A percentile compares a stretch with the other conserved stretches of the same genome.
These are phyloP conservation scores for Aurelia coerulea DNA, from an alignment of 30 jellyfish, hydroid and myxozoan genomes.

Conservation along the genomic window DNA sequence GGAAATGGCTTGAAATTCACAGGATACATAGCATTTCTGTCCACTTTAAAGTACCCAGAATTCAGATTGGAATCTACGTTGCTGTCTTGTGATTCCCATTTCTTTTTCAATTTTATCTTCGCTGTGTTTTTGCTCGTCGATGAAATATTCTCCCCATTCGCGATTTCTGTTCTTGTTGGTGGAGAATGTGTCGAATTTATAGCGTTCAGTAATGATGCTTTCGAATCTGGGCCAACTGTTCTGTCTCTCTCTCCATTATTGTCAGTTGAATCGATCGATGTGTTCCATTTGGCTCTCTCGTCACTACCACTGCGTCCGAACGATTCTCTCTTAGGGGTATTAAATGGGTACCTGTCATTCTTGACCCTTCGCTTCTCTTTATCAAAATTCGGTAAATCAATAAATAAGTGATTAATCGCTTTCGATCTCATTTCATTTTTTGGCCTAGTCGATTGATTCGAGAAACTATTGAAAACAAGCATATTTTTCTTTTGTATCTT, in stretches of 20 bases:
- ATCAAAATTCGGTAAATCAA: constrained; percentile 71
- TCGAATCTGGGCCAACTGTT: background rate
- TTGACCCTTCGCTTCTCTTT: constrained; percentile 19
- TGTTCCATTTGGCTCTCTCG: background rate
- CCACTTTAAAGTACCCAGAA: constrained; percentile 65
- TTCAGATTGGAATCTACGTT: constrained; percentile 14
- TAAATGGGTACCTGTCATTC: constrained; percentile 39
- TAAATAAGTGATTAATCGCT: constrained; percentile 89
- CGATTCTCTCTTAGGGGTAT: background rate
- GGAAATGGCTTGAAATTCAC: constrained; percentile 90
- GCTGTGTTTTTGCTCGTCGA: background rate
- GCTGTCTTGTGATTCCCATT: constrained; percentile 1
- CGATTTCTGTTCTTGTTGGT: background rate
- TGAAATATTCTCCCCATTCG: background rate
- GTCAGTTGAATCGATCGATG: background rate
- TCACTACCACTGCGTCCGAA: background rate
- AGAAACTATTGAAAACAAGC: constrained; percentile 84
- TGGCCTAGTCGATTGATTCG: constrained; percentile 54
- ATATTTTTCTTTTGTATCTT: constrained; percentile 82
- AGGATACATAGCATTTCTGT: constrained; percentile 83
- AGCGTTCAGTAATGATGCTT: background rate
- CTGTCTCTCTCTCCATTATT: constrained; percentile 1
- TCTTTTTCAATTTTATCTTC: background rate
- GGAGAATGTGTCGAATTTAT: background rate
- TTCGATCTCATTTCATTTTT: constrained; percentile 57